Evolutionary conservation across 2,888 invertebrate species (phyloP).

Genomic region (Oegoconia quadripuncta): DNA sequence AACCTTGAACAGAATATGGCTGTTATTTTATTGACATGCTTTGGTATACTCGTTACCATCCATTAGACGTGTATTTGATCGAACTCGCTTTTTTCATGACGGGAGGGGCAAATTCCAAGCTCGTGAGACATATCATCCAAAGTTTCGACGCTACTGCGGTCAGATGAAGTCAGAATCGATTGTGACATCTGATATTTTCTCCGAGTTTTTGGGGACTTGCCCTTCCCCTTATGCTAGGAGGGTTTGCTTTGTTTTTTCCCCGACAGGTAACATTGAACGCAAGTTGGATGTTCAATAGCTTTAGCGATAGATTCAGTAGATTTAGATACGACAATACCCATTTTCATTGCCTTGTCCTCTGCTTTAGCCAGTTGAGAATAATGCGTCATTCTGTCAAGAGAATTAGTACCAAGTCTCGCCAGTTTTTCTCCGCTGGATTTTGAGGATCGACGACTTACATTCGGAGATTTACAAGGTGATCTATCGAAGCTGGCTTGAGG

Average conservation of each 20-base stretch:
- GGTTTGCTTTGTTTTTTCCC: conserved; percentile 78
- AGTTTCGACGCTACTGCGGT: conserved; percentile 69
- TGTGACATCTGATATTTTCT: conserved; percentile 57
- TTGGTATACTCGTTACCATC: not conserved
- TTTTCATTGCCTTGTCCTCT: conserved; percentile 72
- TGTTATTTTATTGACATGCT: not conserved
- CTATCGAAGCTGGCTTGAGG: conserved; percentile 73
- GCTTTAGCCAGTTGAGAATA: conserved; percentile 72
- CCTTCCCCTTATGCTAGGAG: conserved; percentile 84
- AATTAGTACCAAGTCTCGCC: conserved; percentile 69
- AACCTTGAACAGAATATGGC: no score
- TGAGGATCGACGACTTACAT: conserved; percentile 63
- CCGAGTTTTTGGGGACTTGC: conserved; percentile 79
- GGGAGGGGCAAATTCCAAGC: conserved; percentile 57
- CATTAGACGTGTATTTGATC: conserved; percentile 82
- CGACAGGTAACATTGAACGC: conserved; percentile 86
- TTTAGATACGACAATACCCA: conserved; percentile 78
- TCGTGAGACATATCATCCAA: conserved; percentile 53
- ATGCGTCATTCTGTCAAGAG: conserved; percentile 68
- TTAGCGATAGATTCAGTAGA: conserved; percentile 76
- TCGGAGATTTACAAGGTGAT: conserved; percentile 69
- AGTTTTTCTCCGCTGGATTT: conserved; percentile 65
- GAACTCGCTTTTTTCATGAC: conserved; percentile 51
- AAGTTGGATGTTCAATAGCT: conserved; percentile 83
- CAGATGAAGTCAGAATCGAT: conserved; percentile 59